phyloP scores from a whole-genome alignment of 2,797 vertebrate species.

The Ambastaia sidthimunki region DNA sequence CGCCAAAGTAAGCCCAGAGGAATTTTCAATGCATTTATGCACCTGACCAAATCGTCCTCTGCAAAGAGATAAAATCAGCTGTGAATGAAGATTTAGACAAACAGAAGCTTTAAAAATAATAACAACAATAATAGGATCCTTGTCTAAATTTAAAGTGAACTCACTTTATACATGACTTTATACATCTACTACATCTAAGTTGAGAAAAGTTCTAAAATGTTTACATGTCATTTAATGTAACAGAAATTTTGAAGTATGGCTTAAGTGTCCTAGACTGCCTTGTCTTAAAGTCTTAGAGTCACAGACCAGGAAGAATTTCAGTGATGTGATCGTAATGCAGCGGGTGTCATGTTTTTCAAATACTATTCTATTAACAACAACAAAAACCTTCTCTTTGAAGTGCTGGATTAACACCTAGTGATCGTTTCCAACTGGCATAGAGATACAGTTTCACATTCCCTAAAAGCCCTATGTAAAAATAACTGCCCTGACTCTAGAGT shows the following conservation, averaged over 20 bases:
- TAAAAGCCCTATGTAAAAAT: slow-evolving; percentile 76
- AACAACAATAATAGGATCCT: neutral
- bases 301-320: neutral
- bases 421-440: slow-evolving; percentile 78
- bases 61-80: slow-evolving; percentile 43
- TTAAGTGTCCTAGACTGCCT: slow-evolving; percentile 27
- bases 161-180: too few relatives aligned
- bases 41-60: slow-evolving; percentile 97
- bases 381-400: slow-evolving; percentile 76
- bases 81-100: neutral
- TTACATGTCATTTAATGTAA: neutral
- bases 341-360: slow-evolving; percentile 44
- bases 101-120: neutral
- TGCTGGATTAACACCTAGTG: slow-evolving; percentile 78
- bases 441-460: slow-evolving; percentile 80
- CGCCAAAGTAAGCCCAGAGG: slow-evolving; percentile 92
- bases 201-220: too few relatives aligned
- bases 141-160: too few relatives aligned
- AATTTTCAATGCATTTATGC: slow-evolving; percentile 95
- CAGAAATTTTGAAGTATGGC: neutral
- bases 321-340: neutral
- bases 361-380: slow-evolving; percentile 71
- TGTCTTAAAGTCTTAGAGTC: neutral
- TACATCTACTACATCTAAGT: neutral
- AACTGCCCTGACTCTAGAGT: slow-evolving; percentile 76